Percentiles rank a stretch among this genome's conserved stretches.
Conservation (phyloP, 2,113 vertebrate species). For the Ranitomeya variabilis region DNA sequence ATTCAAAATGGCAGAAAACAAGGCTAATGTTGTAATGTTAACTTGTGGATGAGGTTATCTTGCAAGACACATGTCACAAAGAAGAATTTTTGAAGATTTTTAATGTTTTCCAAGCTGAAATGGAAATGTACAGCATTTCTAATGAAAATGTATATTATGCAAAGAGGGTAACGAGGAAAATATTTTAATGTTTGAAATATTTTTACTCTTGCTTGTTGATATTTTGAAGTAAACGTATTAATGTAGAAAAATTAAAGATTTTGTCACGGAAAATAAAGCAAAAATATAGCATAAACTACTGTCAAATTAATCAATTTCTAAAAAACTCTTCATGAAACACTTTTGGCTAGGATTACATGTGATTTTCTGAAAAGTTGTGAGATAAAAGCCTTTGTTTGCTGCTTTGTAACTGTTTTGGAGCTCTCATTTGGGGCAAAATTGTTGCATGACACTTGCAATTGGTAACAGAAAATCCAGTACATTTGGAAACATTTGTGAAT, state of each 20-base stretch:
- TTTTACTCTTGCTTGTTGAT: neutral
- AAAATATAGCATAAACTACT: too few relatives aligned
- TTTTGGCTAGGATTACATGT: too few relatives aligned
- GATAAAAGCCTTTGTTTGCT: too few relatives aligned
- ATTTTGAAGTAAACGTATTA: neutral
- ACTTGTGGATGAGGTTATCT: conserved; percentile 34
- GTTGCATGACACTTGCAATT: too few relatives aligned
- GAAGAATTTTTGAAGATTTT: conserved; percentile 32
- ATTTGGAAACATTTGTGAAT: too few relatives aligned
- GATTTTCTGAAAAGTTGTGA: too few relatives aligned
- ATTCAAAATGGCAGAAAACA: conserved; percentile 55
- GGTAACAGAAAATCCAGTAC: too few relatives aligned
- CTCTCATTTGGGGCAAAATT: too few relatives aligned
- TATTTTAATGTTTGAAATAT: neutral
- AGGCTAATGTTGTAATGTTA: conserved; percentile 26
- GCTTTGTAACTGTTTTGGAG: too few relatives aligned
- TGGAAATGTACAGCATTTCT: neutral
- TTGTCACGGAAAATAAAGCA: too few relatives aligned
- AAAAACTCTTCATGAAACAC: too few relatives aligned
- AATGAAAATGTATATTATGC: neutral
- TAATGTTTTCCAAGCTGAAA: conserved; percentile 18
- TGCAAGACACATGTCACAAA: conserved; percentile 10
- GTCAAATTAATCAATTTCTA: too few relatives aligned
- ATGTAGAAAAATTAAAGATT: neutral
- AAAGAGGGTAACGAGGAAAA: neutral